These are phyloP conservation scores for Acridotheres tristis DNA, from an alignment of 2,797 vertebrate species.

Conservation along the genomic window DNA sequence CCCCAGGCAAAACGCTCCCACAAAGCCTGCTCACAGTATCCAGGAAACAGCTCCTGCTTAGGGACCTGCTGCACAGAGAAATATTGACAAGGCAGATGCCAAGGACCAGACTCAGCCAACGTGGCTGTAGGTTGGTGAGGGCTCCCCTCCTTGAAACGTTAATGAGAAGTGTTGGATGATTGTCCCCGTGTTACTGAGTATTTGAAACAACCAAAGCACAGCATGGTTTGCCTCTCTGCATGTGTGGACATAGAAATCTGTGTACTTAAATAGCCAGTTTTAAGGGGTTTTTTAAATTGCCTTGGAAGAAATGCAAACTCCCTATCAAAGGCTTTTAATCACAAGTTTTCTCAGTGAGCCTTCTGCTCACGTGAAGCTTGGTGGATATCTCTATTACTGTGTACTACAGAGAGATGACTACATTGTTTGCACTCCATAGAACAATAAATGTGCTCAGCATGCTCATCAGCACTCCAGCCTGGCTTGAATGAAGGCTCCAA, in stretches of 20 bases:
- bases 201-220: neutral
- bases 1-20: neutral
- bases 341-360: neutral
- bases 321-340: neutral
- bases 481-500: neutral
- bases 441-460: conserved; percentile 34
- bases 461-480: conserved; percentile 15
- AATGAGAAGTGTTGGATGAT: neutral
- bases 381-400: neutral
- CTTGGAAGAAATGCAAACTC: neutral
- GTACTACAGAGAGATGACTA: neutral
- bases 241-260: neutral
- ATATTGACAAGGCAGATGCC: neutral
- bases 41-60: neutral
- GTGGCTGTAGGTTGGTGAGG: neutral
- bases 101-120: neutral
- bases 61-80: neutral
- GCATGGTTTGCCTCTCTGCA: neutral
- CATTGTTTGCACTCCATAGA: conserved; percentile 3
- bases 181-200: neutral
- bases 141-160: neutral
- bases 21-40: neutral
- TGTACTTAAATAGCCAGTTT: neutral
- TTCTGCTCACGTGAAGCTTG: neutral
- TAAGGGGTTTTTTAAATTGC: neutral